A percentile compares a stretch with the other conserved stretches of the same genome.
phyloP scores from a whole-genome alignment of 2,888 invertebrate genomes.

The Heliconius cydno region DNA sequence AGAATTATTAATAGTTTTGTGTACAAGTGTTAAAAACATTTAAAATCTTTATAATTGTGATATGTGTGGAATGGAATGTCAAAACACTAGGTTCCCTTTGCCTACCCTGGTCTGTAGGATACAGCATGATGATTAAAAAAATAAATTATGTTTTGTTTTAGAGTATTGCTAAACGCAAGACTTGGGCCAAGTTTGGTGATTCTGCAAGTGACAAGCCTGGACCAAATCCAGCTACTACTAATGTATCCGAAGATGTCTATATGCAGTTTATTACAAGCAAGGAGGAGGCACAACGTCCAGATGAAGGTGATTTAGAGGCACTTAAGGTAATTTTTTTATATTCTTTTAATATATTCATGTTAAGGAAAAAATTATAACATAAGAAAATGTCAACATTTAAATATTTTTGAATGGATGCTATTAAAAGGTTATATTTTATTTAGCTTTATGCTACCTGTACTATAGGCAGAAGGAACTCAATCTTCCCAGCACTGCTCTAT shows the following conservation, averaged over 20 bases:
- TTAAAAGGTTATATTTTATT: no score
- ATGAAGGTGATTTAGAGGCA: slow-evolving; percentile 93
- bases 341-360: not conserved
- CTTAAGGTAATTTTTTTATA: slow-evolving; percentile 84
- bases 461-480: no score
- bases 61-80: no score
- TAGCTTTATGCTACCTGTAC: no score
- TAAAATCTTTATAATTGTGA: not conserved
- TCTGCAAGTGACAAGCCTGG: slow-evolving; percentile 96
- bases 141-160: slow-evolving; percentile 54
- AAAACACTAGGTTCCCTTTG: no score
- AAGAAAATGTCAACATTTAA: no score
- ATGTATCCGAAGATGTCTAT: slow-evolving; percentile 96
- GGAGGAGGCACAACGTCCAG: slow-evolving; percentile 93
- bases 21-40: not conserved
- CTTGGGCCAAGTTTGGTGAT: slow-evolving; percentile 98
- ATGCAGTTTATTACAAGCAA: slow-evolving; percentile 96
- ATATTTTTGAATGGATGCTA: no score
- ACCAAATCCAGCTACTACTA: slow-evolving; percentile 98
- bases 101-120: not conserved
- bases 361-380: not conserved
- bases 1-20: not conserved
- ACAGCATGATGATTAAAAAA: not conserved
- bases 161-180: slow-evolving; percentile 95
- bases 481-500: no score